A percentile compares a stretch with the other conserved stretches of the same genome.
Evolutionary conservation across 2,797 vertebrate genomes (phyloP).

Genomic region (Sphenopsis melanotis): DNA sequence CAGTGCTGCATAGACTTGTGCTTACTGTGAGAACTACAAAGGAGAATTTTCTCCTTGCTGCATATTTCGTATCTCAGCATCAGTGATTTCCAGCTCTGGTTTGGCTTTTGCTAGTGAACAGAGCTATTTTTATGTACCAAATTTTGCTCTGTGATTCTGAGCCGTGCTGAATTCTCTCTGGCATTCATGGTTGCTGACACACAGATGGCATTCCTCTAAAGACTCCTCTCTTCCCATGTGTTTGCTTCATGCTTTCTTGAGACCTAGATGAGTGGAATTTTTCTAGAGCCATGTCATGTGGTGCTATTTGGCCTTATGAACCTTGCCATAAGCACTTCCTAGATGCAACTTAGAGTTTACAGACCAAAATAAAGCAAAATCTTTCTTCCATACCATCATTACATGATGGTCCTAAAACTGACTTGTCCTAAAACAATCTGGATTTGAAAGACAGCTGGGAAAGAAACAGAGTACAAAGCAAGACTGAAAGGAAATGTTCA

Average conservation of each 20-base stretch:
- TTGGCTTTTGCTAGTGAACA: not conserved
- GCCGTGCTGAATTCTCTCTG: not conserved
- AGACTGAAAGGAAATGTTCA: not conserved
- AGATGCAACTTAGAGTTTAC: not conserved
- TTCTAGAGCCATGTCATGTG: rapidly evolving
- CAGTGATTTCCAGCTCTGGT: not conserved
- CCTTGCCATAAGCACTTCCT: not conserved
- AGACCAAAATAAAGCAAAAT: not conserved
- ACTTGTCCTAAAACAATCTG: not conserved
- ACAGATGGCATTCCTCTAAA: not conserved
- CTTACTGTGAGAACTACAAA: not conserved
- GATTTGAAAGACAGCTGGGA: not conserved
- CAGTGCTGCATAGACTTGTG: not conserved
- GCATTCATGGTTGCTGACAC: not conserved
- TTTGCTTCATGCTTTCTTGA: not conserved
- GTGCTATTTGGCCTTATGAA: not conserved
- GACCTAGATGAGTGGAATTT: not conserved
- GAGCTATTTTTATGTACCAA: not conserved
- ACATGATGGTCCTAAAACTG: not conserved
- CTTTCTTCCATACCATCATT: not conserved
- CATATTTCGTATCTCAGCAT: not conserved
- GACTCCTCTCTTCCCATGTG: not conserved
- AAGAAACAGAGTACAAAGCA: not conserved
- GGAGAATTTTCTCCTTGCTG: not conserved
- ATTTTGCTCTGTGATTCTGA: not conserved